Evolutionary conservation across 2,797 vertebrate genomes (phyloP).

Genomic region (Pantherophis alleghaniensis): DNA sequence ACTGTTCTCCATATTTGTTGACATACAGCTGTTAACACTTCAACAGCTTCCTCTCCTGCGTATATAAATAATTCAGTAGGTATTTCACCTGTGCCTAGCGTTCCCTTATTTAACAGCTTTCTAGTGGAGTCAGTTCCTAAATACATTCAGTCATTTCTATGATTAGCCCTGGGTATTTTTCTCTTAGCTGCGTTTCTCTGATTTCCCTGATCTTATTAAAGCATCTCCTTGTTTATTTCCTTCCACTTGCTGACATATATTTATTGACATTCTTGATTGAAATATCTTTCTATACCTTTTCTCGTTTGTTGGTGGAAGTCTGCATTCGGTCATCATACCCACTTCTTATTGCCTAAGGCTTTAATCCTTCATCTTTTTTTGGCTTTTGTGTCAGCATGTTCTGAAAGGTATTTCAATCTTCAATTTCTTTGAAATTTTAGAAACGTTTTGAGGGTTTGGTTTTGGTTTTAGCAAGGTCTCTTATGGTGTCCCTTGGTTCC

Average conservation of each 20-base stretch:
- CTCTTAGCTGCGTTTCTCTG: not conserved
- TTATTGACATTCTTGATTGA: not conserved
- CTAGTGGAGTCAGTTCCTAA: not conserved
- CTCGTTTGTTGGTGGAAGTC: not conserved
- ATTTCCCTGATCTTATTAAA: not conserved
- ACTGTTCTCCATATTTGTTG: not conserved
- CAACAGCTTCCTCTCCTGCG: not conserved
- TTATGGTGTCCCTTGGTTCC: not conserved
- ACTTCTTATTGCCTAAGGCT: not conserved
- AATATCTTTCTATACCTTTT: not conserved
- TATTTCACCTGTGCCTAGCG: not conserved
- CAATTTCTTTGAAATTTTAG: not conserved
- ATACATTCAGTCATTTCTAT: not conserved
- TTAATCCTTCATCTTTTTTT: not conserved
- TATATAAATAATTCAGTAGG: not conserved
- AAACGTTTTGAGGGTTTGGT: not conserved
- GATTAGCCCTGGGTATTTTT: not conserved
- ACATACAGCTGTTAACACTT: not conserved
- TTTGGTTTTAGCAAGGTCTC: not conserved
- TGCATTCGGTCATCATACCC: not conserved
- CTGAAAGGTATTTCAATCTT: not conserved
- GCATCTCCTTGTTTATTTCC: not conserved
- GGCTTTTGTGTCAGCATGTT: not conserved
- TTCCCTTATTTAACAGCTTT: not conserved
- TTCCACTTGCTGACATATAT: not conserved